Conservation (phyloP, 2,113 vertebrate genomes). For the Solea senegalensis region DNA sequence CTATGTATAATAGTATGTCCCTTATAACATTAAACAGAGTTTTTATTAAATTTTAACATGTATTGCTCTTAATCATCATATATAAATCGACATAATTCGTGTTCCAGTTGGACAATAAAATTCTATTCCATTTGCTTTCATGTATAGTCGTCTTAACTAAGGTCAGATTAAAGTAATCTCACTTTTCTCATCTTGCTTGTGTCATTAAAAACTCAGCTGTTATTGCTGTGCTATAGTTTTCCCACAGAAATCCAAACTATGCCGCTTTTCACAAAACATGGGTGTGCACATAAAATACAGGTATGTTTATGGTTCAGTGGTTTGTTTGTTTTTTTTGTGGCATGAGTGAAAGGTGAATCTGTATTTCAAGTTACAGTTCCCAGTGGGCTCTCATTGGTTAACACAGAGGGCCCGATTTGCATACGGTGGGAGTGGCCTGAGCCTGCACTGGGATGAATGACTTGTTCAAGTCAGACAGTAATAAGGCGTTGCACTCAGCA, state of each 20-base stretch:
- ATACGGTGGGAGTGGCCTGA: conserved; percentile 78
- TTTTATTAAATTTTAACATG: too few species aligned
- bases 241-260: conserved; percentile 39
- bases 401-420: conserved; percentile 64
- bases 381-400: conserved; percentile 67
- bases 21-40: too few species aligned
- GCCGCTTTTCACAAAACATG: conserved; percentile 14
- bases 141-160: conserved; percentile 29
- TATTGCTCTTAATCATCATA: too few species aligned
- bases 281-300: conserved; percentile 40
- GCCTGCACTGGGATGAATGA: conserved; percentile 74
- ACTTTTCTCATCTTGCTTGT: conserved; percentile 44
- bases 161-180: conserved; percentile 64
- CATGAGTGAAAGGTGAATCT: conserved; percentile 47
- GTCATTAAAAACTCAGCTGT: conserved; percentile 35
- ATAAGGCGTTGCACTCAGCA: conserved; percentile 68
- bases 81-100: too few species aligned
- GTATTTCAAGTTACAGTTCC: conserved; percentile 42
- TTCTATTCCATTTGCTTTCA: conserved; percentile 1
- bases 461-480: conserved; percentile 75
- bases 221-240: conserved; percentile 46
- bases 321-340: not conserved
- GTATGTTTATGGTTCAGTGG: conserved; percentile 15
- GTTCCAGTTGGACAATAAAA: too few species aligned
- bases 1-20: not conserved